These are phyloP conservation scores for Drosophila arizonae DNA, from an alignment of 1,140 invertebrate genomes.

Conservation along the genomic window DNA sequence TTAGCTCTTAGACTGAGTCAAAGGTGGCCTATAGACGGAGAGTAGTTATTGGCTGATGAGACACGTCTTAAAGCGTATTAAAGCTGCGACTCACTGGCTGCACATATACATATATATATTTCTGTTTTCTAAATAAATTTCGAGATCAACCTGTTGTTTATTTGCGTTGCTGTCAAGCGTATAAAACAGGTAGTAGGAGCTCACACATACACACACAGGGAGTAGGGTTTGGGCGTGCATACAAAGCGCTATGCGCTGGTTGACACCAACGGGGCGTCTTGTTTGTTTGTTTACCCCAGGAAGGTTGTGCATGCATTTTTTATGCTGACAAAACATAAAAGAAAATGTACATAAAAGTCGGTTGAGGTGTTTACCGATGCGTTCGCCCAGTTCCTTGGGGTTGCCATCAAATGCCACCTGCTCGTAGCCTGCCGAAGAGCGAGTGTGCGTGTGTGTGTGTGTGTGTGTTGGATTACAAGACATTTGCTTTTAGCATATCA, in stretches of 20 bases:
- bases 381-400: slow-evolving; percentile 57
- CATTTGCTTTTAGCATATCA: slow-evolving; percentile 65
- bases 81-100: not conserved
- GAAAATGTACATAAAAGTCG: slow-evolving; percentile 74
- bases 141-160: slow-evolving; percentile 63
- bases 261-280: slow-evolving; percentile 57
- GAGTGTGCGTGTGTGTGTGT: not conserved
- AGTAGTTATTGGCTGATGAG: not conserved
- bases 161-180: slow-evolving; percentile 51
- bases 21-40: not conserved
- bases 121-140: slow-evolving; percentile 48
- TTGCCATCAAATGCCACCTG: not conserved
- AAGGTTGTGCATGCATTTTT: slow-evolving; percentile 71
- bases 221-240: not conserved
- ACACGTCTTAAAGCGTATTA: slow-evolving; percentile 9
- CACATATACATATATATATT: not conserved
- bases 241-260: slow-evolving; percentile 44
- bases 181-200: slow-evolving; percentile 7
- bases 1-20: not conserved
- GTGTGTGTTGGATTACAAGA: slow-evolving; percentile 25
- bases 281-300: slow-evolving; percentile 66
- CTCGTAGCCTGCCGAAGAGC: slow-evolving; percentile 4
- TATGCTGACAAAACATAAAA: slow-evolving; percentile 76
- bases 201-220: not conserved
- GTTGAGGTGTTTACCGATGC: slow-evolving; percentile 73